Conservation (phyloP, 1,140 invertebrate genomes). For the Homalodisca vitripennis region DNA sequence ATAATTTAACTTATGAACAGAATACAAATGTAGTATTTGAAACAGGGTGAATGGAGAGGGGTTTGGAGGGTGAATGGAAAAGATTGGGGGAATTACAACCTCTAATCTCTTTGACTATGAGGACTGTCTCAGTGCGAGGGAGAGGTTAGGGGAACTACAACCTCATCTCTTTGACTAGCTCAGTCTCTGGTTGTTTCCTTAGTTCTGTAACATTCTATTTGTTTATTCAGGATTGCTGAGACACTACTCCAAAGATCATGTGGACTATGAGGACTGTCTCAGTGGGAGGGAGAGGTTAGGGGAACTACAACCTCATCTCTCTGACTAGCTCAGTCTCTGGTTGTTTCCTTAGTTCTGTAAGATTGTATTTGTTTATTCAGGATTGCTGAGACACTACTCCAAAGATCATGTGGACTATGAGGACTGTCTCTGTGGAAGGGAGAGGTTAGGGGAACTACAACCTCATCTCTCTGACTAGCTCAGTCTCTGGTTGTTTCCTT, state of each 20-base stretch:
- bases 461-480: constrained; percentile 54
- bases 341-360: too few relatives aligned
- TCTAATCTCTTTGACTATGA: constrained; percentile 72
- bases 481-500: constrained; percentile 53
- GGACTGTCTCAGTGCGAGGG: constrained; percentile 69
- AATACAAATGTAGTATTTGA: too few relatives aligned
- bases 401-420: constrained; percentile 73
- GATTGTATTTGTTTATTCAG: too few relatives aligned
- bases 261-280: constrained; percentile 71
- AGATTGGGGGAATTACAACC: too few relatives aligned
- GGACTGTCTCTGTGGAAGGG: constrained; percentile 69
- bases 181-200: constrained; percentile 53
- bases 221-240: too few relatives aligned
- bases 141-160: constrained; percentile 60
- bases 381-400: too few relatives aligned
- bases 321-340: constrained; percentile 54
- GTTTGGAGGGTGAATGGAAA: too few relatives aligned
- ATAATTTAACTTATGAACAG: too few relatives aligned
- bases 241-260: too few relatives aligned
- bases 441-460: constrained; percentile 60
- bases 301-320: constrained; percentile 56
- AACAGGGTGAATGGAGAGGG: too few relatives aligned
- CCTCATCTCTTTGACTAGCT: constrained; percentile 54
- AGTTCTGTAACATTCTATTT: too few relatives aligned
- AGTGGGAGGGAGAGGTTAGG: constrained; percentile 65